Evolutionary conservation across 2,797 vertebrate genomes (phyloP).

Genomic region (Hypotaenidia okinawae): DNA sequence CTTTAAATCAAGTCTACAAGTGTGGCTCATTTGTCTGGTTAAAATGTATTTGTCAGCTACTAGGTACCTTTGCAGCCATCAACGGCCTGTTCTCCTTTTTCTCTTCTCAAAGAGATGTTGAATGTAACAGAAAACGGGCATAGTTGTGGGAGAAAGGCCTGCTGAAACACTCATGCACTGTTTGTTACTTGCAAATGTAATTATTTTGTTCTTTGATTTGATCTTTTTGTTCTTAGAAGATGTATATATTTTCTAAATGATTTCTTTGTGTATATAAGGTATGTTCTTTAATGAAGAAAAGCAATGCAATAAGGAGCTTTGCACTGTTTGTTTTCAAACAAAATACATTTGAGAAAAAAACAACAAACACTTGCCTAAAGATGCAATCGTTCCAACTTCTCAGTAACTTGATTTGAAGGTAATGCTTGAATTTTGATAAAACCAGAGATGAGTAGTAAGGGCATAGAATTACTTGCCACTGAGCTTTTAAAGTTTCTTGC

Average conservation of each 20-base stretch:
- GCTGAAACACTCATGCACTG: constrained; percentile 47
- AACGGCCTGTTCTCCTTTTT: constrained; percentile 1
- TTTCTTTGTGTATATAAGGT: constrained; percentile 66
- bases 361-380: neutral
- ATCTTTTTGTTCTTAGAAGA: constrained; percentile 48
- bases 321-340: constrained; percentile 33
- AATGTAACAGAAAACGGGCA: constrained; percentile 49
- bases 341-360: neutral
- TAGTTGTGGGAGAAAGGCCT: constrained; percentile 18
- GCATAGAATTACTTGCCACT: neutral
- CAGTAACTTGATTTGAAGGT: neutral
- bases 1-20: constrained; percentile 8
- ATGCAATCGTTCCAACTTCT: neutral
- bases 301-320: constrained; percentile 56
- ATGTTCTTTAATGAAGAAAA: constrained; percentile 57
- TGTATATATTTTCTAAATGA: constrained; percentile 75
- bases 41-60: neutral
- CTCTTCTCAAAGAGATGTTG: neutral
- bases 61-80: neutral
- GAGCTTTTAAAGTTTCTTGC: constrained; percentile 25
- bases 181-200: constrained; percentile 23
- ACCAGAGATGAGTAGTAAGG: neutral
- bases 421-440: constrained; percentile 10
- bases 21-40: neutral
- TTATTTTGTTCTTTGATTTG: constrained; percentile 17